phyloP scores from a whole-genome alignment of 2,888 invertebrate genomes.

The Rutpela maculata region DNA sequence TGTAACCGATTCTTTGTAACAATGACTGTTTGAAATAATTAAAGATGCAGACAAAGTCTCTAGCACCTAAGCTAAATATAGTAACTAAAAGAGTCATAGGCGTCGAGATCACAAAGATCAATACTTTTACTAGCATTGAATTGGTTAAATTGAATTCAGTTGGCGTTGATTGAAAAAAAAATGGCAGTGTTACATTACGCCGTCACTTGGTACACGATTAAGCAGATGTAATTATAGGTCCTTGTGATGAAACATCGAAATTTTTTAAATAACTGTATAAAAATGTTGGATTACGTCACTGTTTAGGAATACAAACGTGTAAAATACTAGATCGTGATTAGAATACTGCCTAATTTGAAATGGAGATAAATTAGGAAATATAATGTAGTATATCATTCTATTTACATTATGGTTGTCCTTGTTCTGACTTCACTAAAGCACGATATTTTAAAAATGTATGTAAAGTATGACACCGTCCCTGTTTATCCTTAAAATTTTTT shows the following conservation, averaged over 20 bases:
- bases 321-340: slow-evolving; percentile 14
- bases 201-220: neutral
- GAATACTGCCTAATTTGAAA: slow-evolving; percentile 15
- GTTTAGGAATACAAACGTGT: neutral
- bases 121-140: neutral
- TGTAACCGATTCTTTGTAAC: slow-evolving; percentile 9
- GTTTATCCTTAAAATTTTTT: too few relatives aligned
- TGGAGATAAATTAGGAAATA: slow-evolving; percentile 11
- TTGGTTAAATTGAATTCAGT: neutral
- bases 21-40: slow-evolving; percentile 17
- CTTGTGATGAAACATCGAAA: neutral
- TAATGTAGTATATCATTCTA: neutral
- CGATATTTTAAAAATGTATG: neutral
- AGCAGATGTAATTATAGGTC: neutral
- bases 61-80: slow-evolving; percentile 26
- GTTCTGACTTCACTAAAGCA: neutral
- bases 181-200: neutral
- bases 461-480: neutral
- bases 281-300: neutral
- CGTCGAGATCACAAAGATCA: slow-evolving; percentile 10
- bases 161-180: slow-evolving; percentile 1
- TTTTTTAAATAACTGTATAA: neutral
- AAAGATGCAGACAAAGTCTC: slow-evolving; percentile 18
- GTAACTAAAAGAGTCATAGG: slow-evolving; percentile 12
- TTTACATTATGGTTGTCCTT: neutral